These are phyloP conservation scores for Augiades crinisus DNA, from an alignment of 2,888 invertebrate species.

Conservation along the genomic window DNA sequence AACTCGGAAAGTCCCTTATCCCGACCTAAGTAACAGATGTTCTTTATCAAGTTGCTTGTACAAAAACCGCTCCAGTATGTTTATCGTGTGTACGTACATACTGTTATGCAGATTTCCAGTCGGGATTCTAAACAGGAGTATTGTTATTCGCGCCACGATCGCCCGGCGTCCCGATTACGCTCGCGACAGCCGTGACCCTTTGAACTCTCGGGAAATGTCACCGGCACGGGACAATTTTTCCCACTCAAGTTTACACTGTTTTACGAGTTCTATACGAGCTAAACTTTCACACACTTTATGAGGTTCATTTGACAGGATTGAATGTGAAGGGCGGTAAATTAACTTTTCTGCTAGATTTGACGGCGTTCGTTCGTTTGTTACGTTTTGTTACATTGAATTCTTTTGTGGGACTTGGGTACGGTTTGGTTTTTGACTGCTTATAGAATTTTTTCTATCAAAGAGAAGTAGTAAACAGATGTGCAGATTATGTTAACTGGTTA, in stretches of 20 bases:
- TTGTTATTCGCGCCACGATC: slow-evolving; percentile 68
- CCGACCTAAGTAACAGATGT: neutral
- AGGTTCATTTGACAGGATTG: neutral
- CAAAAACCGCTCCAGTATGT: slow-evolving; percentile 27
- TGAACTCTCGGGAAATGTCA: slow-evolving; percentile 70
- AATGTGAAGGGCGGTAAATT: too few relatives aligned
- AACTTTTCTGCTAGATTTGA: too few relatives aligned
- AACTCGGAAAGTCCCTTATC: neutral
- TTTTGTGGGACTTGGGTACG: too few relatives aligned
- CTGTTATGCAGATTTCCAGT: slow-evolving; percentile 57
- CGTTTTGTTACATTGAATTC: too few relatives aligned
- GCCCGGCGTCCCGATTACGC: slow-evolving; percentile 55
- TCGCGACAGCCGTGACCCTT: slow-evolving; percentile 69
- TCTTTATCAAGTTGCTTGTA: slow-evolving; percentile 13
- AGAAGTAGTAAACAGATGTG: too few relatives aligned
- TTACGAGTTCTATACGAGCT: slow-evolving; percentile 17
- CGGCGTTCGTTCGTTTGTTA: too few relatives aligned
- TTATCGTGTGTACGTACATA: slow-evolving; percentile 37
- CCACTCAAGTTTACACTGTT: slow-evolving; percentile 9
- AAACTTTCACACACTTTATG: slow-evolving; percentile 2
- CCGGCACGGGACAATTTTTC: slow-evolving; percentile 39
- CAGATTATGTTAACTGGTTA: too few relatives aligned
- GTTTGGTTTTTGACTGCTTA: too few relatives aligned
- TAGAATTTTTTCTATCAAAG: too few relatives aligned
- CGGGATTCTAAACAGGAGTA: slow-evolving; percentile 51